Percentiles rank a stretch among this genome's conserved stretches.
These are phyloP conservation scores for Tokudaia muenninki DNA, from an alignment of 2,797 vertebrate species.

Conservation along the genomic window DNA sequence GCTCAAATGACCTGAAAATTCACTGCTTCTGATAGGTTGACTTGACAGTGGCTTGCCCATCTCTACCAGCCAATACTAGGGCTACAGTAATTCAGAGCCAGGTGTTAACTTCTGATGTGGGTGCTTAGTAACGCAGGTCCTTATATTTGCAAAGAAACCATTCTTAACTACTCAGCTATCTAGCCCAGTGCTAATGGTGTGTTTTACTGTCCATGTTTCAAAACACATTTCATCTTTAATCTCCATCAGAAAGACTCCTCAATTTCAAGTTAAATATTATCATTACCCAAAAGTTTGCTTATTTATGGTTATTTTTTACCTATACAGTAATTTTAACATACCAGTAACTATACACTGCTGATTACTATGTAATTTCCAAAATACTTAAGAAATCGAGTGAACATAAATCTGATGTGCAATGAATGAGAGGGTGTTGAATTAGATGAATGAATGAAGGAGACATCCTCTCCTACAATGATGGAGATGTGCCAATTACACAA, in stretches of 20 bases:
- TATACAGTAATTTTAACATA: conserved; percentile 11
- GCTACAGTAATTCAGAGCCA: no score
- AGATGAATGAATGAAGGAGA: not conserved
- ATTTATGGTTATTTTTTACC: conserved; percentile 33
- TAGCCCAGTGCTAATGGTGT: not conserved
- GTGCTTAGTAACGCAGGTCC: not conserved
- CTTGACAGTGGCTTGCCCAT: not conserved
- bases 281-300: not conserved
- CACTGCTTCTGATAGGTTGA: not conserved
- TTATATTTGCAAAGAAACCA: not conserved
- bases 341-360: not conserved
- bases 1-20: not conserved
- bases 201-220: conserved; percentile 31
- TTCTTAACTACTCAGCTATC: not conserved
- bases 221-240: conserved; percentile 41
- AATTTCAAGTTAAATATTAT: conserved; percentile 28
- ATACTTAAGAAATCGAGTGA: not conserved
- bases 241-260: not conserved
- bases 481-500: not conserved
- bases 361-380: conserved; percentile 37
- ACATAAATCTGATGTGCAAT: conserved; percentile 28
- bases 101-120: not conserved
- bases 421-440: conserved; percentile 12
- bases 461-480: conserved; percentile 12
- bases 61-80: not conserved